Evolutionary conservation across 1,140 invertebrate species (phyloP).

Genomic region (Aporrectodea caliginosa): DNA sequence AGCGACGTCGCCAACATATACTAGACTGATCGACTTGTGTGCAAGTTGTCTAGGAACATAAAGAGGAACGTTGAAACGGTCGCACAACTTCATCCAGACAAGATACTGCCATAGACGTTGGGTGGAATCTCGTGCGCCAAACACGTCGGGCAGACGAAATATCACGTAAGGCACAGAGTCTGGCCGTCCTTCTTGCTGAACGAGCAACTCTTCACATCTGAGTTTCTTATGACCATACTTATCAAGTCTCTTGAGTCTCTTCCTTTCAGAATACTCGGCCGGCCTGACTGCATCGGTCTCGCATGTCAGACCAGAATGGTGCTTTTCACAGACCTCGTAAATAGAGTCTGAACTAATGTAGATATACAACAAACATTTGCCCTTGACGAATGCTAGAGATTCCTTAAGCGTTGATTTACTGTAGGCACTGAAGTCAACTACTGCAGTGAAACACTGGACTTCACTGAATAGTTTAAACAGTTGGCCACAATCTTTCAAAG

Average conservation of each 20-base stretch:
- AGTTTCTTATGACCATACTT: slow-evolving; percentile 57
- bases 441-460: slow-evolving; percentile 46
- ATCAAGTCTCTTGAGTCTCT: slow-evolving; percentile 46
- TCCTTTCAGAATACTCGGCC: slow-evolving; percentile 34
- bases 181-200: slow-evolving; percentile 32
- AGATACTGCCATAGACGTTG: slow-evolving; percentile 59
- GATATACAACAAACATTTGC: slow-evolving; percentile 52
- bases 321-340: slow-evolving; percentile 57
- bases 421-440: slow-evolving; percentile 58
- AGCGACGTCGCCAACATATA: slow-evolving; percentile 57
- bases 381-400: slow-evolving; percentile 44
- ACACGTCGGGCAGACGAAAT: slow-evolving; percentile 57
- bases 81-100: slow-evolving; percentile 53
- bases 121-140: slow-evolving; percentile 57
- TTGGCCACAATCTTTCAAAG: slow-evolving; percentile 40
- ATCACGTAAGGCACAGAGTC: slow-evolving; percentile 49
- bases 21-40: slow-evolving; percentile 52
- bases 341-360: slow-evolving; percentile 59
- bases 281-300: slow-evolving; percentile 52
- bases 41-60: slow-evolving; percentile 45
- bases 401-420: slow-evolving; percentile 49
- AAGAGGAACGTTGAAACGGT: slow-evolving; percentile 42
- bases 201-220: slow-evolving; percentile 53
- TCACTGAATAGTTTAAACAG: slow-evolving; percentile 40
- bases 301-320: slow-evolving; percentile 36